Percentiles rank a stretch among this genome's conserved stretches.
phyloP scores from a whole-genome alignment of 2,888 invertebrate genomes.

The Ennomos quercinarius region DNA sequence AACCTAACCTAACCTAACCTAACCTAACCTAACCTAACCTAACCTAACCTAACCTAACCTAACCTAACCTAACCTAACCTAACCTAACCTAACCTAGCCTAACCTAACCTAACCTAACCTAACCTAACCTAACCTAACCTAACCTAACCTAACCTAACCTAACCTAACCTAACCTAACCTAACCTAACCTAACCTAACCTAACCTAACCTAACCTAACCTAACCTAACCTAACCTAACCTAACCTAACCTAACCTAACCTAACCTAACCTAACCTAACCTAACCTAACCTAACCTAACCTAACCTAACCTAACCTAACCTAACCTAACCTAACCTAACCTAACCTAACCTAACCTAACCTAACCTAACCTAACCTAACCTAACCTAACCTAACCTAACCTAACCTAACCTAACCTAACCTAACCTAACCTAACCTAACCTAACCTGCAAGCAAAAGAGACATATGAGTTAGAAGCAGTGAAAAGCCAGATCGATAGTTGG shows the following conservation, averaged over 20 bases:
- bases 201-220: constrained; percentile 17
- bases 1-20: no score
- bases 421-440: constrained; percentile 22
- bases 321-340: constrained; percentile 24
- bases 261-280: constrained; percentile 17
- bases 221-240: constrained; percentile 17
- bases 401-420: constrained; percentile 25
- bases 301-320: constrained; percentile 23
- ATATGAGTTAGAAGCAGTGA: no score
- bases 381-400: constrained; percentile 19
- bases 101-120: constrained; percentile 19
- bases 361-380: constrained; percentile 21
- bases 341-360: constrained; percentile 27
- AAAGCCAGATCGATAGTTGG: no score
- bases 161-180: constrained; percentile 18
- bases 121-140: constrained; percentile 19
- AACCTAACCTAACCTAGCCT: constrained; percentile 21
- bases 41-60: constrained; percentile 26
- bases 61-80: constrained; percentile 22
- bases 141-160: constrained; percentile 19
- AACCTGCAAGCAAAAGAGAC: no score
- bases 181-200: constrained; percentile 17
- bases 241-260: constrained; percentile 17
- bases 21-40: no score
- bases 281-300: constrained; percentile 19